Evolutionary conservation across 1,140 invertebrate genomes (phyloP).

Genomic region (Magallana ariakensis): DNA sequence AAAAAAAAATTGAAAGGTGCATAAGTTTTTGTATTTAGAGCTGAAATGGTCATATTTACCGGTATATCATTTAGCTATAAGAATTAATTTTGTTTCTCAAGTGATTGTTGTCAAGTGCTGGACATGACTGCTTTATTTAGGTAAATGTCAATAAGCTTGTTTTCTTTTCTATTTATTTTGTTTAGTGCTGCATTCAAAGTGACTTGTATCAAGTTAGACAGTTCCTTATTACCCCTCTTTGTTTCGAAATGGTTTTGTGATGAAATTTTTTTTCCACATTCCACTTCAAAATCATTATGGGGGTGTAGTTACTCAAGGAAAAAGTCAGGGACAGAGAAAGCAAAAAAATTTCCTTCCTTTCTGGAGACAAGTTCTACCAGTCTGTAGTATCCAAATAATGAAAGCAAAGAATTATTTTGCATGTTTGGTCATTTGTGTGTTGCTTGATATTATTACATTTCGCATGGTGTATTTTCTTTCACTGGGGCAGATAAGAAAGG

Average conservation of each 20-base stretch:
- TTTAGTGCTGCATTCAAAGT: conserved; percentile 4
- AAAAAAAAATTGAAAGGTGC: no score
- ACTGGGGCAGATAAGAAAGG: not conserved
- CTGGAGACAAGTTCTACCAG: no score
- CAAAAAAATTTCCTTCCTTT: no score
- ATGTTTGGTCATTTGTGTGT: not conserved
- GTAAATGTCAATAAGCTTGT: not conserved
- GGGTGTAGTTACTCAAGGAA: not conserved
- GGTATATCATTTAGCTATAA: not conserved
- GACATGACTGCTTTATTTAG: conserved; percentile 17
- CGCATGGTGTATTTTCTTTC: not conserved
- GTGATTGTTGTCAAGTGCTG: conserved; percentile 1
- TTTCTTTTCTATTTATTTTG: not conserved
- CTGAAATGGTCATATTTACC: not conserved
- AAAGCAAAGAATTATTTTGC: no score
- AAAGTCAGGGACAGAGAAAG: no score
- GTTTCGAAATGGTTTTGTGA: conserved; percentile 1
- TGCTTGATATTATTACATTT: not conserved
- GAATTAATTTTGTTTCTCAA: not conserved
- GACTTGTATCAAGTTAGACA: not conserved
- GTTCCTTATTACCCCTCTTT: not conserved
- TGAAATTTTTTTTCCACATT: conserved; percentile 23
- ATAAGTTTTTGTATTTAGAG: no score
- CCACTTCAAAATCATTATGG: not conserved
- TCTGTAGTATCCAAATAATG: no score